Percentiles rank a stretch among this genome's conserved stretches.
These are phyloP conservation scores for Poecilia gillii DNA, from an alignment of 2,797 vertebrate genomes.

Conservation along the genomic window DNA sequence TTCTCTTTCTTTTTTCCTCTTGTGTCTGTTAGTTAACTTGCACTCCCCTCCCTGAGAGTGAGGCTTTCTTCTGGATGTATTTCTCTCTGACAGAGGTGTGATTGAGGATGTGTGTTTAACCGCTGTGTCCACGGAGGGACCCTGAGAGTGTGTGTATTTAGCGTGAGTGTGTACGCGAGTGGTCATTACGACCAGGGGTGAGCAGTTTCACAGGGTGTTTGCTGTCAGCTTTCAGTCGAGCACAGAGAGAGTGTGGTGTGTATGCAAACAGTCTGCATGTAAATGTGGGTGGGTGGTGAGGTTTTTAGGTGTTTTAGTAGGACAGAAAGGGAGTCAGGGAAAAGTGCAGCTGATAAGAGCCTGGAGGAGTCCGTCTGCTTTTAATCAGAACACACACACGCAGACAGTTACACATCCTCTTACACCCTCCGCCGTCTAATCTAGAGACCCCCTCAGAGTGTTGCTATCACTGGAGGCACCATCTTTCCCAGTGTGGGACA, in stretches of 20 bases:
- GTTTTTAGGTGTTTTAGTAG: conserved; percentile 54
- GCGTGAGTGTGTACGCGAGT: conserved; percentile 42
- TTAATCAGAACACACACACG: conserved; percentile 67
- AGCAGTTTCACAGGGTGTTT: conserved; percentile 61
- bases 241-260: conserved; percentile 36
- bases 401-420: conserved; percentile 44
- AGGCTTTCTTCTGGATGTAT: conserved; percentile 61
- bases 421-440: conserved; percentile 45
- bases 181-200: conserved; percentile 60
- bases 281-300: conserved; percentile 15
- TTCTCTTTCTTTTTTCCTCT: conserved; percentile 1
- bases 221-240: conserved; percentile 63
- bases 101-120: conserved; percentile 82
- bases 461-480: conserved; percentile 74
- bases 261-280: conserved; percentile 31
- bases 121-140: conserved; percentile 73
- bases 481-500: conserved; percentile 75
- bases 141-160: conserved; percentile 71
- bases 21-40: conserved; percentile 11
- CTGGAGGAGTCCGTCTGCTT: conserved; percentile 68
- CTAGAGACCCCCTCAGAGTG: conserved; percentile 63
- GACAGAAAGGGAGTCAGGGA: conserved; percentile 61
- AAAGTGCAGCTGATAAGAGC: conserved; percentile 73
- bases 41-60: conserved; percentile 34
- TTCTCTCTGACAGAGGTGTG: conserved; percentile 75